Base-by-base conservation (phyloP, 2,888 invertebrate species). In the Peribatodes rhomboidaria region DNA sequence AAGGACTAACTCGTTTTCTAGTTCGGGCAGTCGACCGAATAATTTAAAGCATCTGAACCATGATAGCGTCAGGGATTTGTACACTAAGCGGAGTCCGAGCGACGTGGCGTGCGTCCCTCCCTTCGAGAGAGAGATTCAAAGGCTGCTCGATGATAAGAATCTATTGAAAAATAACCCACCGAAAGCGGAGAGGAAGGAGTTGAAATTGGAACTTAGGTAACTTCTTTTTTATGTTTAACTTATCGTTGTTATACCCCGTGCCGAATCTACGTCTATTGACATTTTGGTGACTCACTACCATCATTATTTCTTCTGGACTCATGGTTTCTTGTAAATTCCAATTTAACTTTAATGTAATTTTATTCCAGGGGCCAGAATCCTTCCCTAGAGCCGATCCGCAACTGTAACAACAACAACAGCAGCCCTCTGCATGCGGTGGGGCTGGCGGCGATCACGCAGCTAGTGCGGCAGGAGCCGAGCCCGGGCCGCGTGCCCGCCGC, bases 111-210 rank as follows among this genome's bases (percentile, higher is more conserved):
- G 93, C 74, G 92, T 94, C 65, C 95, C 95, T 58, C 96, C 97
- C 20, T 97, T 97, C 82, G 97, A 97, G 89, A 94, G 96, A 79
- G 97, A 97, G 85, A 96, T 97, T 74, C 96, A 97, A 86, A 95
- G 96, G 85, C 94, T 97, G 75, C 92, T 97, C 70, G 96, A 96
- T 77, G 96, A 96, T 80, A 95, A 95, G 83, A 95, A 95, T 85
- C 84, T 95, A 65, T 89, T 95, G 65, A 95, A 95, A 79, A 94
- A 94, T 78, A 94, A 94, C 77, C 94, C 95, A 54, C 94, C 94
- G 27, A 95, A 95, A 82, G 86, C 93, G 55, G 95, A 95, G 73
- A 85, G 94, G 66, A 94, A 94, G 73, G 95, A 95, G 73, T 89
- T 95, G 76, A 94, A 94, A 79, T 93, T 95, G 73, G 95, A 95